Evolutionary conservation across 2,113 vertebrate species (phyloP).

Genomic region (Fulmarus glacialis): DNA sequence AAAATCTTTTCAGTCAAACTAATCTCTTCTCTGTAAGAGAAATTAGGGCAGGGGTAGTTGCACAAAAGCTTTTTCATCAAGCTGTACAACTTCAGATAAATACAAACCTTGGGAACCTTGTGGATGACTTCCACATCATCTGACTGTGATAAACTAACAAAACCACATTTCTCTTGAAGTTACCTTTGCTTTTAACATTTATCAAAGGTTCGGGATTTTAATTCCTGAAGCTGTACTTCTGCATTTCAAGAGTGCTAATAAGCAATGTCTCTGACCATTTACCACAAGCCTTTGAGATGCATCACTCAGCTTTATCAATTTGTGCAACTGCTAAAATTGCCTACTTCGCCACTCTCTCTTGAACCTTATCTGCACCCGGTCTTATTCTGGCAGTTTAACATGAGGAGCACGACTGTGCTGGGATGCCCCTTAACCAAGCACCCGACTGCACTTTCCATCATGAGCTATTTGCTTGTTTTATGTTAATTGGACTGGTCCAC

Average conservation of each 20-base stretch:
- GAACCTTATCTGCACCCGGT: rapidly evolving
- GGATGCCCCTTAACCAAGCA: neutral
- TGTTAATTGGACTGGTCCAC: rapidly evolving
- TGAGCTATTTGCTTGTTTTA: neutral
- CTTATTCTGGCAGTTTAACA: rapidly evolving
- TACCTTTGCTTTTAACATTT: neutral
- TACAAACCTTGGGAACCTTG: neutral
- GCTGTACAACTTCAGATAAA: neutral
- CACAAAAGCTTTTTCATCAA: neutral
- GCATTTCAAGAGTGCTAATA: neutral
- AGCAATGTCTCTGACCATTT: neutral
- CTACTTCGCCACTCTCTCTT: neutral
- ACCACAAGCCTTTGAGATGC: neutral
- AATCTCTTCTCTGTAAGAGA: neutral
- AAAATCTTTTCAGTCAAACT: neutral
- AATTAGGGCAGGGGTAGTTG: neutral
- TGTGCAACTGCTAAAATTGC: neutral
- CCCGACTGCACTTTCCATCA: rapidly evolving
- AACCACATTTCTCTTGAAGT: neutral
- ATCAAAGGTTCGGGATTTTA: neutral
- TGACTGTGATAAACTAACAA: neutral
- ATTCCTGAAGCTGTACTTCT: neutral
- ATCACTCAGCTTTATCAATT: neutral
- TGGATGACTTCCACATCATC: neutral
- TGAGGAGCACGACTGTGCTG: rapidly evolving